A percentile compares a stretch with the other conserved stretches of the same genome.
These are phyloP conservation scores for Enteromius unitaeniatus DNA, from an alignment of 2,797 vertebrate species.

Conservation along the genomic window DNA sequence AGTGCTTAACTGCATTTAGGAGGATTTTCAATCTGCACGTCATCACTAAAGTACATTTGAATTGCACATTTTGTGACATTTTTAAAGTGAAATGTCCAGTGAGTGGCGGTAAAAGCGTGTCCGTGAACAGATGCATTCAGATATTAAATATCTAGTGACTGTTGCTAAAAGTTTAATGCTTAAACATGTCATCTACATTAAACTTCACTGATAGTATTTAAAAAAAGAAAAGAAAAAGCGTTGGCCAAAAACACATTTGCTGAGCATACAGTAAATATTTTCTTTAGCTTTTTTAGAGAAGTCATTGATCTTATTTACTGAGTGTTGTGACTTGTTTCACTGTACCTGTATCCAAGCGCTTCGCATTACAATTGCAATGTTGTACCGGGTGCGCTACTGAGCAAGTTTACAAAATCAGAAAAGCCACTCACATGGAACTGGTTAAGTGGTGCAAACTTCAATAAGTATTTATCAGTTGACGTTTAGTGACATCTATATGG, in stretches of 20 bases:
- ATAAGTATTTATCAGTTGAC: not conserved
- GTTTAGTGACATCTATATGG: not conserved
- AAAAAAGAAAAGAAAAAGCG: not conserved
- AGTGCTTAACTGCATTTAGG: not conserved
- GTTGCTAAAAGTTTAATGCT: not conserved
- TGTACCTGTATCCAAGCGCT: not conserved
- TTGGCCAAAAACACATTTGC: not conserved
- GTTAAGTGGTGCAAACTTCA: not conserved
- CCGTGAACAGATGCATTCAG: not conserved
- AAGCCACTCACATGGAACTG: not conserved
- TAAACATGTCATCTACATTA: not conserved
- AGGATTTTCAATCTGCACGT: not conserved
- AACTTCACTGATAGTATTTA: not conserved
- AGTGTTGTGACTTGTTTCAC: not conserved
- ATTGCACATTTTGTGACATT: not conserved
- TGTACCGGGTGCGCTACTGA: not conserved
- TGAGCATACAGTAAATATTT: not conserved
- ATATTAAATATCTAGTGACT: not conserved
- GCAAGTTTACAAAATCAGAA: constrained; percentile 11
- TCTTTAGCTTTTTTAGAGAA: not conserved
- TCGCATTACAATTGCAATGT: not conserved
- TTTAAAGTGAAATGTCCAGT: not conserved
- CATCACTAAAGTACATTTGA: not conserved
- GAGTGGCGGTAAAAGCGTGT: not conserved
- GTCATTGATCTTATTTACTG: not conserved